phyloP scores from a whole-genome alignment of 1,140 invertebrate species.

The Micrasema longulum region DNA sequence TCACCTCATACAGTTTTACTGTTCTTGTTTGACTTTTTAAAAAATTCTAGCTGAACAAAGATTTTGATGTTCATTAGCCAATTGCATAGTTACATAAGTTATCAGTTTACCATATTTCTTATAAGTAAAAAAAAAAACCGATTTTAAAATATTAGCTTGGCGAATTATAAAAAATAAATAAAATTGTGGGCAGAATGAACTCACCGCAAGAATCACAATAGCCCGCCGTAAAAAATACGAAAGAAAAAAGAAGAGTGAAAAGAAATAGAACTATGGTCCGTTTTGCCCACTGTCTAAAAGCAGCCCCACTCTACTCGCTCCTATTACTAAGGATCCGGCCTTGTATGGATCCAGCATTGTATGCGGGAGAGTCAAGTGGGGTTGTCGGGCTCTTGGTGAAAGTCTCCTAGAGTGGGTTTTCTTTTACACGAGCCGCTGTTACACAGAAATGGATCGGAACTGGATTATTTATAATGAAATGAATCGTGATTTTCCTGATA shows the following conservation, averaged over 20 bases:
- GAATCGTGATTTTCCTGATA: too few species aligned
- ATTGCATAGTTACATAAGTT: too few species aligned
- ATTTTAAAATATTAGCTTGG: background rate
- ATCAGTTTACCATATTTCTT: too few species aligned
- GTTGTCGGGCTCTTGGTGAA: slow-evolving; percentile 8
- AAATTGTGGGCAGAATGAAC: background rate
- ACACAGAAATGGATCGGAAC: too few species aligned
- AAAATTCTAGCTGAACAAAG: too few species aligned
- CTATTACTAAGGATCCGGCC: background rate
- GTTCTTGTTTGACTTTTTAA: too few species aligned
- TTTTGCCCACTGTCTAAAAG: slow-evolving; percentile 2
- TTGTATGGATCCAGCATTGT: background rate
- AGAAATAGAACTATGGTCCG: slow-evolving; percentile 1
- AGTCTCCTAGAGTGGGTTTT: background rate
- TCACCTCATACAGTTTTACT: too few species aligned
- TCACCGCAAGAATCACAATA: background rate
- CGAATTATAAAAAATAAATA: background rate
- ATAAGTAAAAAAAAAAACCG: background rate
- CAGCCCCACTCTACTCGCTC: background rate
- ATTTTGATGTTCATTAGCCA: too few species aligned
- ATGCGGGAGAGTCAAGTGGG: slow-evolving; percentile 19
- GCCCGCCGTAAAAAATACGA: background rate
- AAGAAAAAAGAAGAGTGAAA: background rate
- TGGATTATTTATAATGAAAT: too few species aligned
- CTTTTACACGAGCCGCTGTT: too few species aligned